phyloP scores from a whole-genome alignment of 2,797 vertebrate species.

The Chlorospingus flavigularis region DNA sequence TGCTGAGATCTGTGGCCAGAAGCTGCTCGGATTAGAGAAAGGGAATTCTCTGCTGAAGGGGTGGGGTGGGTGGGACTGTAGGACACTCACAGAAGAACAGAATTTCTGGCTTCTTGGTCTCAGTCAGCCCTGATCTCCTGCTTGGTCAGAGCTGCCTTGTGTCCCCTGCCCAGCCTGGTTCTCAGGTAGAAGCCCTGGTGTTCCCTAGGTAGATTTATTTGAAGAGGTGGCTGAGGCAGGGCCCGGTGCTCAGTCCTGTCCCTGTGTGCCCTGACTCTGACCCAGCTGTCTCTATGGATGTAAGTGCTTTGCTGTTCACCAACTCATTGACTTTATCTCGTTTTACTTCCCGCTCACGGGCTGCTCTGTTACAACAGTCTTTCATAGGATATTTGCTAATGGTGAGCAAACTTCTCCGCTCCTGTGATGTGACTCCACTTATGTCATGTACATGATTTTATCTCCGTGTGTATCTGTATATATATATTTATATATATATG shows the following conservation, averaged over 20 bases:
- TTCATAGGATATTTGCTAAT: slow-evolving; percentile 89
- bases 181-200: neutral
- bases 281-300: slow-evolving; percentile 51
- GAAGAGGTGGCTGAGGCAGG: neutral
- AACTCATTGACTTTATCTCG: slow-evolving; percentile 80
- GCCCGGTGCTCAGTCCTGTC: neutral
- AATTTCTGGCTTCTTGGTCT: neutral
- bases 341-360: slow-evolving; percentile 84
- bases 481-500: neutral
- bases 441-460: slow-evolving; percentile 16
- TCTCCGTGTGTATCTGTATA: slow-evolving; percentile 6
- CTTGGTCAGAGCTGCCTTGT: neutral
- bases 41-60: neutral
- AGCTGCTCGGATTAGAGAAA: neutral
- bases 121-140: fast-evolving
- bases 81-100: neutral
- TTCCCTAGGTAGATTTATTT: neutral
- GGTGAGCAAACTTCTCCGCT: slow-evolving; percentile 79
- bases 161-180: neutral
- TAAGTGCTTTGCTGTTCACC: slow-evolving; percentile 77
- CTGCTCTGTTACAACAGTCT: slow-evolving; percentile 85
- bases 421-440: slow-evolving; percentile 69
- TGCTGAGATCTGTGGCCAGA: neutral
- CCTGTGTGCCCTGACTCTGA: slow-evolving; percentile 45
- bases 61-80: neutral